Conservation (phyloP, 2,113 vertebrate genomes). For the Periophthalmus modestus region DNA sequence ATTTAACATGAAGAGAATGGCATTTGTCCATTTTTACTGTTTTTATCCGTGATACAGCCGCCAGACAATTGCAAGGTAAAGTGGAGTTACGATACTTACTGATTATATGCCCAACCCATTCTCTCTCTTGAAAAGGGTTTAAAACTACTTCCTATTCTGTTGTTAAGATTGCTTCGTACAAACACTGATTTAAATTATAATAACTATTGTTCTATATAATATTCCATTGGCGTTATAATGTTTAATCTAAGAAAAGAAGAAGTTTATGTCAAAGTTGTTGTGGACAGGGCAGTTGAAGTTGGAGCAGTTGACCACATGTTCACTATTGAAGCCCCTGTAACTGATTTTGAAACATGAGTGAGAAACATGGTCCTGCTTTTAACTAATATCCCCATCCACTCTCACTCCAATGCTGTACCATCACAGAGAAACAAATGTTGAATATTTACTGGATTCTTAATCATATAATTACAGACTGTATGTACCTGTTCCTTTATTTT, state of each 20-base stretch:
- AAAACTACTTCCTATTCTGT: neutral
- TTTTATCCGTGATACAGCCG: neutral
- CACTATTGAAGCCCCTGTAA: neutral
- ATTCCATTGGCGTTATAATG: too few species aligned
- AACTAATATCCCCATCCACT: too few species aligned
- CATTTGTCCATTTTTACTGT: conserved; percentile 7
- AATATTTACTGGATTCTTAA: too few species aligned
- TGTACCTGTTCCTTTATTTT: too few species aligned
- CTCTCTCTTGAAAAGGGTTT: too few species aligned
- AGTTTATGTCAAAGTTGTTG: too few species aligned
- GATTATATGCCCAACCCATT: neutral
- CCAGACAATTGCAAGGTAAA: neutral
- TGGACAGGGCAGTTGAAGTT: too few species aligned
- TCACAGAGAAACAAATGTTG: neutral
- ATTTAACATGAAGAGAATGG: conserved; percentile 36
- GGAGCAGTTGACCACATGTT: too few species aligned
- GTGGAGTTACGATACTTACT: neutral
- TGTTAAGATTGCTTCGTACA: neutral
- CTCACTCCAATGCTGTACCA: neutral
- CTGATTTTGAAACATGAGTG: neutral
- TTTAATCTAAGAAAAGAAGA: too few species aligned
- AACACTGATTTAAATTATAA: neutral
- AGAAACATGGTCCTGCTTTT: neutral
- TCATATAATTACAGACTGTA: too few species aligned
- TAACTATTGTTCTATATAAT: neutral